Evolutionary conservation across 1,140 invertebrate genomes (phyloP), one percentile per base, ranked within the genome.

Genomic region (Daktulosphaira vitifoliae): DNA sequence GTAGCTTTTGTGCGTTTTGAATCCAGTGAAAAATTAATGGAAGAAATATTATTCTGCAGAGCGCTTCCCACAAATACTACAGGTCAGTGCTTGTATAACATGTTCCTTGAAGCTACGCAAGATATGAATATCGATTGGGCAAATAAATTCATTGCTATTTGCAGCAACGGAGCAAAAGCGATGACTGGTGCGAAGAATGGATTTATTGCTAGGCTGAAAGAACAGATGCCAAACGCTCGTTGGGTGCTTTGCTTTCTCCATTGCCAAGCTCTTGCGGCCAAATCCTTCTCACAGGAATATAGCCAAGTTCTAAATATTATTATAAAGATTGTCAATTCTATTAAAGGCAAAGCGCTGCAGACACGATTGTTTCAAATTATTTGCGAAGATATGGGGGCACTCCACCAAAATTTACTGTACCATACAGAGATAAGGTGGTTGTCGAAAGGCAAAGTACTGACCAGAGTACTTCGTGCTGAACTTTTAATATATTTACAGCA

Each of bases 361-460:
- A 39, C 23, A 11, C 33, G 29, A 50, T n/a, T 68, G 20, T 67
- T 65, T 29, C 66, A 67, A 71, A 65, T 68, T 67, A 51, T 74
- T 46, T 73, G 71, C 71, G 70, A 70, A 69, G 71, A 74, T 68
- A 71, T 73, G 69, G 69, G 68, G 65, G 68, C 69, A 51, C 54
- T 71, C 68, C 71, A 75, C 70, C 69, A 71, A 68, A 69, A 70
- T 49, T 68, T 74, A 50, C 67, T 74, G 56, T 65, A 72, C 65
- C 68, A 73, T 69, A 72, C 69, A 65, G 70, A 73, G 71, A 69
- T 72, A 65, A 59, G 71, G 66, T 73, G 72, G 71, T 68, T 74
- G 53, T 74, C 71, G 59, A 68, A 69, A 69, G 71, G 73, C 50
- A 74, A 73, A 69, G 69, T 68, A 11, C 16, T 59, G 6, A 9